phyloP scores from a whole-genome alignment of 2,888 invertebrate genomes.

The Cerastis rubricosa region DNA sequence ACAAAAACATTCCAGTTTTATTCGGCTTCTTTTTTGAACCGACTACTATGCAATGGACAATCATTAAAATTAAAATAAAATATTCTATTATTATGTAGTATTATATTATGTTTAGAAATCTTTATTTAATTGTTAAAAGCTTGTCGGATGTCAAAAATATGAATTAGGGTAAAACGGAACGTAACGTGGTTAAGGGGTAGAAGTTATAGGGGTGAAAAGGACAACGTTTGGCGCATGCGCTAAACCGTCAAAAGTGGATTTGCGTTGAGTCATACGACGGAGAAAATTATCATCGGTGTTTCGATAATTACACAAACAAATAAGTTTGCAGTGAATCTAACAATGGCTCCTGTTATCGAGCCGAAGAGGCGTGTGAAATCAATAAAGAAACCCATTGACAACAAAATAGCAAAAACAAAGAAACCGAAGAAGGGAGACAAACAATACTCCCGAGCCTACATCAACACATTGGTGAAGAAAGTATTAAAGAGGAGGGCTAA shows the following conservation, averaged over 20 bases:
- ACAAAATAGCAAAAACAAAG: neutral
- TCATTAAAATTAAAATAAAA: too few species aligned
- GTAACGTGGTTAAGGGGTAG: constrained; percentile 11
- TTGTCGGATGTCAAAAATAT: neutral
- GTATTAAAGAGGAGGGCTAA: constrained; percentile 18
- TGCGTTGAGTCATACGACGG: constrained; percentile 5
- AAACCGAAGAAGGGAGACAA: neutral
- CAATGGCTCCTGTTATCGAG: constrained; percentile 36
- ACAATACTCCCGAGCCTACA: constrained; percentile 1
- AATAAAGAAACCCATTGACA: constrained; percentile 22
- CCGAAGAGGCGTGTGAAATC: constrained; percentile 36
- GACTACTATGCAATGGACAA: too few species aligned
- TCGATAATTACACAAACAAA: neutral
- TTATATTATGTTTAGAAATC: neutral
- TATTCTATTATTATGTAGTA: too few species aligned
- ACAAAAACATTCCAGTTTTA: constrained; percentile 9
- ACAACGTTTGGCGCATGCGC: constrained; percentile 44
- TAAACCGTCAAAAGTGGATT: neutral
- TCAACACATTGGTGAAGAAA: constrained; percentile 23
- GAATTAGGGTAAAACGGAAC: constrained; percentile 36
- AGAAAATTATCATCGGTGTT: constrained; percentile 11
- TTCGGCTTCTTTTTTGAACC: neutral
- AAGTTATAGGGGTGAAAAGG: constrained; percentile 29
- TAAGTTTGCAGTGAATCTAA: neutral
- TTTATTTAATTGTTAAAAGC: neutral